A percentile compares a stretch with the other conserved stretches of the same genome.
Evolutionary conservation across 2,888 invertebrate species (phyloP).

Genomic region (Rugalucina vietnamica): DNA sequence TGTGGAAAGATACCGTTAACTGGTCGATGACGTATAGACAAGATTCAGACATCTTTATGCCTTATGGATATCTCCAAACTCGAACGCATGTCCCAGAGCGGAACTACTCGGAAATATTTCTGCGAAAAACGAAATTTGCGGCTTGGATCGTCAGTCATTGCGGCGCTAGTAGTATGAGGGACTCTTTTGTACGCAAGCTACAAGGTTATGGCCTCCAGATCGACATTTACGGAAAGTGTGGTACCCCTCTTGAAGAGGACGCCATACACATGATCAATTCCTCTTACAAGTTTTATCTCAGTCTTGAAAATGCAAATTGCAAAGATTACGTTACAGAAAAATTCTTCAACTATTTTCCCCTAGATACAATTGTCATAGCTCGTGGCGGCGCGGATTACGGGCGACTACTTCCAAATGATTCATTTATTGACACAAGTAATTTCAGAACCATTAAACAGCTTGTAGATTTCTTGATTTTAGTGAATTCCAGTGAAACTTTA

Average conservation of each 20-base stretch:
- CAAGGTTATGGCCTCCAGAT: constrained; percentile 55
- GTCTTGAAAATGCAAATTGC: constrained; percentile 14
- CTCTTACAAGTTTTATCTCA: constrained; percentile 12
- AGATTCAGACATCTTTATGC: constrained; percentile 8
- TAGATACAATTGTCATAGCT: constrained; percentile 20
- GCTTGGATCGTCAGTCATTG: constrained; percentile 73
- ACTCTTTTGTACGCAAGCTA: constrained; percentile 58
- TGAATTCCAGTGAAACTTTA: constrained; percentile 30
- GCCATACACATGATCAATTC: not conserved
- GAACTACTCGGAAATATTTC: not conserved
- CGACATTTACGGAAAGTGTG: constrained; percentile 67
- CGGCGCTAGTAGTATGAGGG: constrained; percentile 52
- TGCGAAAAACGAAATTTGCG: constrained; percentile 43
- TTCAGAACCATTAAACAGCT: not conserved
- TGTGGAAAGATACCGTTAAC: constrained; percentile 8
- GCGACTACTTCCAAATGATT: constrained; percentile 16
- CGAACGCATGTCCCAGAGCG: not conserved
- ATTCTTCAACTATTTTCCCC: constrained; percentile 5
- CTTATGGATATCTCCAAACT: not conserved
- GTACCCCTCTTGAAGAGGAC: constrained; percentile 12
- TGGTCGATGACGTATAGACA: constrained; percentile 22
- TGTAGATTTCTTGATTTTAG: not conserved
- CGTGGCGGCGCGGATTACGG: constrained; percentile 38
- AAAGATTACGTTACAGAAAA: constrained; percentile 15
- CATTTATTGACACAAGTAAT: constrained; percentile 20